Conservation (phyloP, 1,140 invertebrate species). For the Campodea augens region DNA sequence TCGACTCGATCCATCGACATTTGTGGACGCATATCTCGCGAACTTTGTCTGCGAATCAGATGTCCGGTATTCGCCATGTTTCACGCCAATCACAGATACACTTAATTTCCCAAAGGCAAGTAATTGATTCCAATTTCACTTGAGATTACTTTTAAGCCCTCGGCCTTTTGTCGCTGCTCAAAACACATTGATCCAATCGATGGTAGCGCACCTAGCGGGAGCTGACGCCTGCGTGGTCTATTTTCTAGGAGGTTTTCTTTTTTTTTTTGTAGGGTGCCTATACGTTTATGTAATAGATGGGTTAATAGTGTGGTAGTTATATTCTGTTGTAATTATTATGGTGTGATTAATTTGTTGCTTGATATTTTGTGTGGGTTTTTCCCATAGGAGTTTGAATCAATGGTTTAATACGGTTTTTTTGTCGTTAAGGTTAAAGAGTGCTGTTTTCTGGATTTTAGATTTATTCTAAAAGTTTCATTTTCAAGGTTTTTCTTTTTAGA, state of each 20-base stretch:
- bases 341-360: no score
- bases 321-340: no score
- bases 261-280: background rate
- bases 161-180: background rate
- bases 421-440: no score
- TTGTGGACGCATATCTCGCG: conserved; percentile 57
- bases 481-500: no score
- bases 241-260: background rate
- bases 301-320: no score
- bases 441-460: no score
- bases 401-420: no score
- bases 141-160: background rate
- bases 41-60: conserved; percentile 65
- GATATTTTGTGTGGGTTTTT: no score
- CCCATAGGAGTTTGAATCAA: no score
- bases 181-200: background rate
- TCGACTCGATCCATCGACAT: conserved; percentile 65
- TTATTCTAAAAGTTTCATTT: no score
- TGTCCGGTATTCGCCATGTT: conserved; percentile 74
- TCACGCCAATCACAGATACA: background rate
- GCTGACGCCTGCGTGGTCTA: background rate
- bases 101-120: background rate
- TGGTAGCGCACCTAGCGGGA: background rate
- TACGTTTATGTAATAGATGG: no score
- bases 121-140: background rate